A percentile compares a stretch with the other conserved stretches of the same genome.
phyloP scores from a whole-genome alignment of 2,888 invertebrate genomes.

The Flabesymbios commensalis region DNA sequence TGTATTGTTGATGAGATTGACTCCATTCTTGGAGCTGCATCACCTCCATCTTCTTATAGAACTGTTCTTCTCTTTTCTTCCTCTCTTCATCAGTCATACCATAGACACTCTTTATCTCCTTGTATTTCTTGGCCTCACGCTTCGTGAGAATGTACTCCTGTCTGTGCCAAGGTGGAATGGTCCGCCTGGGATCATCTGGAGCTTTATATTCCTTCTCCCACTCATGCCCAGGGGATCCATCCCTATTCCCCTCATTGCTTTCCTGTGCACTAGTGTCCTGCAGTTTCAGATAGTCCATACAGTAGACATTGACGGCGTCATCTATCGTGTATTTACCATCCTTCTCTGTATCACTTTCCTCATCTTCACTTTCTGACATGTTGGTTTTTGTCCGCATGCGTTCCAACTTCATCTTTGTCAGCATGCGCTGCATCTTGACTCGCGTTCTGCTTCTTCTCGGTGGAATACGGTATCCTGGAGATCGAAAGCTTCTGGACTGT shows the following conservation, averaged over 20 bases:
- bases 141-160: conserved; percentile 11
- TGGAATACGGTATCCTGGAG: no score
- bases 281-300: not conserved
- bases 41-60: conserved; percentile 4
- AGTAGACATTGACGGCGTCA: not conserved
- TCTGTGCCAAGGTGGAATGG: conserved; percentile 12
- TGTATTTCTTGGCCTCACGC: conserved; percentile 9
- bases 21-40: conserved; percentile 15
- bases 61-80: conserved; percentile 4
- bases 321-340: not conserved
- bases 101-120: conserved; percentile 7
- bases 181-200: conserved; percentile 3
- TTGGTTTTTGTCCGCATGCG: no score
- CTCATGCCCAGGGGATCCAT: not conserved
- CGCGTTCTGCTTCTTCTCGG: no score
- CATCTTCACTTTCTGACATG: no score
- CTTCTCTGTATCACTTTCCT: not conserved
- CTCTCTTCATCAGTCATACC: not conserved
- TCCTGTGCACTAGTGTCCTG: not conserved
- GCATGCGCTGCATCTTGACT: no score
- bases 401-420: no score
- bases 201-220: not conserved
- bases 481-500: no score
- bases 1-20: not conserved
- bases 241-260: not conserved